Conservation (phyloP, 1,140 invertebrate species). For the Gryllus bimaculatus region DNA sequence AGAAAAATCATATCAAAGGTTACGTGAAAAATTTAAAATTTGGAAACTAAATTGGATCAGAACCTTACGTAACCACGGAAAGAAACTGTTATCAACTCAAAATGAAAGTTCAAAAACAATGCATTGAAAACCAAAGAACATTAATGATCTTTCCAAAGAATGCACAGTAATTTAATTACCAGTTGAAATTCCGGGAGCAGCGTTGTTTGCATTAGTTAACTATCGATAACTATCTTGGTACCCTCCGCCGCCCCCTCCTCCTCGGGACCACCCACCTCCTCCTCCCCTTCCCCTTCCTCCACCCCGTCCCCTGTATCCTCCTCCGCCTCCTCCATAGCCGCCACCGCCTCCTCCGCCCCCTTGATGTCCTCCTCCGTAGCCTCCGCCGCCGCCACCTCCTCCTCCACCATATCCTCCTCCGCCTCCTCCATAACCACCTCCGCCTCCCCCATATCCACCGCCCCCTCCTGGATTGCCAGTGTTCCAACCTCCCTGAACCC, state of each 20-base stretch:
- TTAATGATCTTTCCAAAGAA: too few species aligned
- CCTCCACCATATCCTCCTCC: not conserved
- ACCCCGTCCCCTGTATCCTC: not conserved
- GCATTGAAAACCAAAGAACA: too few species aligned
- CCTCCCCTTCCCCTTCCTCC: not conserved
- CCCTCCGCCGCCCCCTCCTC: too few species aligned
- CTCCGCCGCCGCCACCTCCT: not conserved
- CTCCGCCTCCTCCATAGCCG: not conserved
- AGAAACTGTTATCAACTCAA: too few species aligned
- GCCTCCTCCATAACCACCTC: not conserved
- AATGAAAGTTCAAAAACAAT: too few species aligned
- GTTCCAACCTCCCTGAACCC: conserved; percentile 5
- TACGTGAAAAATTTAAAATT: too few species aligned
- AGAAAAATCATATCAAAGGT: too few species aligned
- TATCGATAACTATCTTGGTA: not conserved
- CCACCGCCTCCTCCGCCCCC: not conserved
- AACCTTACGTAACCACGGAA: too few species aligned
- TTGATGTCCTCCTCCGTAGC: not conserved
- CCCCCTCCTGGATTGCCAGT: conserved; percentile 11
- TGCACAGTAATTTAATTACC: too few species aligned
- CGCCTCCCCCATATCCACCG: not conserved
- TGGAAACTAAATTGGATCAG: too few species aligned
- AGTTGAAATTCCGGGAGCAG: too few species aligned
- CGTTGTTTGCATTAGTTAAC: not conserved
- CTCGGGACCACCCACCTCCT: not conserved